Percentiles rank a stretch among this genome's conserved stretches.
These are phyloP conservation scores for Molothrus aeneus DNA, from an alignment of 2,797 vertebrate genomes.

Conservation along the genomic window DNA sequence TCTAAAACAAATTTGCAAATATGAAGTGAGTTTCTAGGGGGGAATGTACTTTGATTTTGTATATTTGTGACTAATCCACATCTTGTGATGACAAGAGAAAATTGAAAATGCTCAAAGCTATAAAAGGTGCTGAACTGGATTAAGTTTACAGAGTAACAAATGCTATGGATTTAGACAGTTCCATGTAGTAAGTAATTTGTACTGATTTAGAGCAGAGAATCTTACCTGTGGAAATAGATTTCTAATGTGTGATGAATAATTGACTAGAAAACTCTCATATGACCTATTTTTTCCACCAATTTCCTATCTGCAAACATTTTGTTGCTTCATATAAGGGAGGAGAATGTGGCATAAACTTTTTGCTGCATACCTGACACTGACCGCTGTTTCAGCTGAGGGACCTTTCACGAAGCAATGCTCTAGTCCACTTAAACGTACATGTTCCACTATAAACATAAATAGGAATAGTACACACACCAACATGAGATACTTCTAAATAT, in stretches of 20 bases:
- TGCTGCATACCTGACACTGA: background rate
- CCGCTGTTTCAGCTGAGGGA: background rate
- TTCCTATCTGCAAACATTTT: background rate
- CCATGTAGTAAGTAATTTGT: background rate
- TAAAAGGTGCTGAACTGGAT: background rate
- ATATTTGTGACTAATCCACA: background rate
- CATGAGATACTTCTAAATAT: background rate
- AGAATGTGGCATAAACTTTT: background rate
- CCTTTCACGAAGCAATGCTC: background rate
- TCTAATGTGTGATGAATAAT: background rate
- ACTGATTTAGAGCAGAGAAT: background rate
- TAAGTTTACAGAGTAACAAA: background rate
- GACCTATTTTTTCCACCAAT: background rate
- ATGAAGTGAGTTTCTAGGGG: background rate
- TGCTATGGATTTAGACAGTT: background rate
- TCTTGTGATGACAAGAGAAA: background rate
- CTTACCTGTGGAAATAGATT: background rate
- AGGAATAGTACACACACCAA: background rate
- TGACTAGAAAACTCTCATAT: background rate
- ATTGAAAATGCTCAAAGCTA: background rate
- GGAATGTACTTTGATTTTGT: background rate
- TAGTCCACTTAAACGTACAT: background rate
- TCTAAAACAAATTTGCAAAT: background rate
- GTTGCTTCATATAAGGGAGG: background rate
- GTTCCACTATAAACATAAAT: background rate